Base-by-base conservation (phyloP, 2,888 invertebrate species). In the Macrosoma leucophasiata region DNA sequence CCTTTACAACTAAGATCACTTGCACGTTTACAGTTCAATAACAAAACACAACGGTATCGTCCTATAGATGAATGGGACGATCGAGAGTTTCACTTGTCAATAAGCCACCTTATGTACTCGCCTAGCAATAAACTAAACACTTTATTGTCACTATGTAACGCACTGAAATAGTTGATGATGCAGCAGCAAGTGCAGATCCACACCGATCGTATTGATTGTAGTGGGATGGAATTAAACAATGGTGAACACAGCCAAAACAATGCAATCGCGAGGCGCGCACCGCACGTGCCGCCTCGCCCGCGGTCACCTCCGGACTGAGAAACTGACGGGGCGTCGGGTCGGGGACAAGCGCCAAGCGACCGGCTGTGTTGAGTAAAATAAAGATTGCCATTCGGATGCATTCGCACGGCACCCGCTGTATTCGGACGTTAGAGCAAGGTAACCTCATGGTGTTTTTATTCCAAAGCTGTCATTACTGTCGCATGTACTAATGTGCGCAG, bases 201-300 rank as follows among this genome's bases (percentile, higher is more conserved):
- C n/a, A n/a, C n/a, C n/a, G n/a, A n/a, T 62, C 58, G 64, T 78
- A 79, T 81, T 68, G 76, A 82, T 81, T 75, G 55, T 58, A 58
- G 60, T 64, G 60, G 71, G 64, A 72, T 72, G 63, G 63, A 68
- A 62, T 77, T 59, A 65, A 76, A 77, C 75, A 76, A 76, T 69
- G 69, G 65, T 65, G 65, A 60, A 60, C 54, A 69, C 66, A 54
- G 55, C 42, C 69, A 79, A 73, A 77, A 82, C 75, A 81, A 78
- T 74, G 56, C 62, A 72, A 48, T 59, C 67, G 82, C 79, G 79
- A 81, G 79, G 82, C 82, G 77, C 61, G 78, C 82, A 75, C 76
- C 60, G 64, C 64, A 68, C 78, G 79, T 77, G 79, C 78, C 81
- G 81, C 82, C 79, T 77, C 81, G 78, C 81, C 78, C 76, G 81